Base-by-base conservation (phyloP, 2,113 vertebrate genomes). In the Hyla sarda region DNA sequence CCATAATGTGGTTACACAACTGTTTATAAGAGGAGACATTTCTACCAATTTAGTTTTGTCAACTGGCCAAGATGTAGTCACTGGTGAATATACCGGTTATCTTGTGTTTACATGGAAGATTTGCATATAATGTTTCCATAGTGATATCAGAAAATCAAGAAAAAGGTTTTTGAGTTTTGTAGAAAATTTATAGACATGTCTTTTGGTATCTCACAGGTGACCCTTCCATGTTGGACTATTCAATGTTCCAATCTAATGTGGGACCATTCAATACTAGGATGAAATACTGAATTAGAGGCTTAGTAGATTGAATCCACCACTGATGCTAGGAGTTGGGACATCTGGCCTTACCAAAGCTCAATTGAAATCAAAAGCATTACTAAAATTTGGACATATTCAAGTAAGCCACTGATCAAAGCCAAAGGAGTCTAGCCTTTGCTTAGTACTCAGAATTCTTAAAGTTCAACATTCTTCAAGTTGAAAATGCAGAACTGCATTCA, bases 21-120 rank as follows among this genome's bases (percentile, higher is more conserved):
- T 28, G 47, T 76, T 45, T 30, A 30, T 50, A 17, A 25, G n/a
- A 25, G 3, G 28, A 50, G 74, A 77, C 74, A 1, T 34, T 52
- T 32, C 17, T 4, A 32, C n/a, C 74, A 77, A 77, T 77, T 77
- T 54, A 10, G n/a, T 76, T 50, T 48, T 76, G 73, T 19, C 73
- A 52, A 17, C 47, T 25, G 73, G 45, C 47, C 73, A 50, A 52
- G 14, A 76, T 30, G 0, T 50, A 32, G 47, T 50, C 72, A 50
- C 47, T 19, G 14, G 48, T 52, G 28, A 50, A 50, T 76, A 48
- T 76, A 28, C n/a, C 2, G 28, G n/a, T 28, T 25, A 76, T 3
- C 14, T 30, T 69, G 32, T 9, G 9, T 34, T 37, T 34, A 34
- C 30, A 19, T 34, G 65, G 17, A 69, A 19, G 32, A 1, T 69